phyloP scores from a whole-genome alignment of 1,140 invertebrate genomes.

The Lamellibrachia luymesi region DNA sequence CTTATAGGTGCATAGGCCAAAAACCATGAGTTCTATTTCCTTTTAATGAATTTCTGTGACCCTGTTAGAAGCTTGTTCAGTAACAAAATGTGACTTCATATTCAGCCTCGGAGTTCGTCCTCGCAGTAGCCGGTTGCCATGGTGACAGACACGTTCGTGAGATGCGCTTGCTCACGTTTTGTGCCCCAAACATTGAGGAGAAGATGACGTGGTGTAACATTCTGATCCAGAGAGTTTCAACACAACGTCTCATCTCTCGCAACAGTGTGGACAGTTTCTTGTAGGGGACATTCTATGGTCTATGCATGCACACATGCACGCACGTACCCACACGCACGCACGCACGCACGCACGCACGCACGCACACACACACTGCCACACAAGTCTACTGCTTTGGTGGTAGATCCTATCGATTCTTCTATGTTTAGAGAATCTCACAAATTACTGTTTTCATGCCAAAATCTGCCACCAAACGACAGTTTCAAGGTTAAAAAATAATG shows the following conservation, averaged over 20 bases:
- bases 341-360: neutral
- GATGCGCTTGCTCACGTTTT: neutral
- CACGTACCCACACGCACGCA: neutral
- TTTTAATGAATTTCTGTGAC: too few species aligned
- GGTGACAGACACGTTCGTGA: neutral
- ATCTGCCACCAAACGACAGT: too few species aligned
- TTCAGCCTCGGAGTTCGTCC: neutral
- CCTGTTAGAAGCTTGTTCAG: neutral
- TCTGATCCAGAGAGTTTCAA: neutral
- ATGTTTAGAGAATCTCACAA: too few species aligned
- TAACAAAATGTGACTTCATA: neutral
- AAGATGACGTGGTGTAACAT: neutral
- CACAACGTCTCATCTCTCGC: neutral
- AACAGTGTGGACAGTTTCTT: neutral
- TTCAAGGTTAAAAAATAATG: too few species aligned
- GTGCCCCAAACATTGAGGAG: neutral
- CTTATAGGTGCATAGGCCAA: too few species aligned
- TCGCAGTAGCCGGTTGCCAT: neutral
- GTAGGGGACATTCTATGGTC: neutral
- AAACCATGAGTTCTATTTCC: too few species aligned
- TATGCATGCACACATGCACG: too few species aligned
- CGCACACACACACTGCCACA: neutral
- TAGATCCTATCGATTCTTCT: too few species aligned
- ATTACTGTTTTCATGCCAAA: too few species aligned
- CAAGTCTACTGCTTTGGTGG: neutral